Evolutionary conservation across 2,113 vertebrate species (phyloP).

Genomic region (Pterocles burchelli): DNA sequence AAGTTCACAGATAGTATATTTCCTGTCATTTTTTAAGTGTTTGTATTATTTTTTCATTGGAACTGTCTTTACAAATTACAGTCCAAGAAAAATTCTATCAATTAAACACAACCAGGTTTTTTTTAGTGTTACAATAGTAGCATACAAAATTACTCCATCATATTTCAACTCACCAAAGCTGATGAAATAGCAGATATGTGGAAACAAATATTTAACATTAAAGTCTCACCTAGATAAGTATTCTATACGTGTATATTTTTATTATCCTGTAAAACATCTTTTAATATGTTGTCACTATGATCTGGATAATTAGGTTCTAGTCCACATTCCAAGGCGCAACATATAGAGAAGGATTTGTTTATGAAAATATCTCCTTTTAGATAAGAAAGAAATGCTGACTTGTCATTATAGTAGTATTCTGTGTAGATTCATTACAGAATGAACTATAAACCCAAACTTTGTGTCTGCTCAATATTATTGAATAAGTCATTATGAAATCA

Average conservation of each 20-base stretch:
- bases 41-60: neutral
- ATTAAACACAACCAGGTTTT: neutral
- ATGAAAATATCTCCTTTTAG: neutral
- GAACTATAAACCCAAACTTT: neutral
- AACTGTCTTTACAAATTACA: neutral
- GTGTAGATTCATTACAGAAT: neutral
- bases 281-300: neutral
- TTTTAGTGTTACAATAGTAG: neutral
- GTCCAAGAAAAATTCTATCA: neutral
- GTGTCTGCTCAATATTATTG: neutral
- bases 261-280: neutral
- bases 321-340: fast-evolving
- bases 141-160: neutral
- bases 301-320: neutral
- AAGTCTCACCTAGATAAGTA: neutral
- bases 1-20: neutral
- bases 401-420: neutral
- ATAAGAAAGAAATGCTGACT: neutral
- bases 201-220: neutral
- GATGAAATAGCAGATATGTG: neutral
- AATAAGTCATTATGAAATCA: fast-evolving
- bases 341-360: neutral
- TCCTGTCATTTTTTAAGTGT: neutral
- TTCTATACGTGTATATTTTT: neutral
- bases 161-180: neutral